Percentiles rank a stretch among this genome's conserved stretches.
phyloP scores from a whole-genome alignment of 1,140 invertebrate genomes.

The Papilio glaucus region DNA sequence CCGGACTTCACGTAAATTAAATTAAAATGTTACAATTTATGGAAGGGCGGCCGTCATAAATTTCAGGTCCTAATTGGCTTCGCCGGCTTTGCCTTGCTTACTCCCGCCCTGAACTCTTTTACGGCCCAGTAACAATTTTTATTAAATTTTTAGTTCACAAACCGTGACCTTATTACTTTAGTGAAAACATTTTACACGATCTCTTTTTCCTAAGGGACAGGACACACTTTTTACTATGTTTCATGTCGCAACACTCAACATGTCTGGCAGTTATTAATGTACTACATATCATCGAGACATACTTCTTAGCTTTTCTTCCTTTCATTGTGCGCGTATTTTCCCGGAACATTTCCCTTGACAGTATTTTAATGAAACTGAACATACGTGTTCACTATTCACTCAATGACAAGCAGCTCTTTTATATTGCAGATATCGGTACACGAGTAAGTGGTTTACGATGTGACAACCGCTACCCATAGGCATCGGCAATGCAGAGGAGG shows the following conservation, averaged over 20 bases:
- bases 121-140: constrained; percentile 53
- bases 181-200: constrained; percentile 8
- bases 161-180: constrained; percentile 23
- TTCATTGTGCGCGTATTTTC: not conserved
- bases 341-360: not conserved
- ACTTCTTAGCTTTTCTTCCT: constrained; percentile 7
- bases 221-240: not conserved
- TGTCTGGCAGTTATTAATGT: constrained; percentile 22
- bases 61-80: constrained; percentile 63
- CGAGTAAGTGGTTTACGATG: too few species aligned
- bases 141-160: constrained; percentile 45
- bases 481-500: too few species aligned
- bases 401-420: not conserved
- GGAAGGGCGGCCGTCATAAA: constrained; percentile 57
- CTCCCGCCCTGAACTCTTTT: constrained; percentile 54
- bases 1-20: constrained; percentile 49
- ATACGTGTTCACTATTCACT: not conserved
- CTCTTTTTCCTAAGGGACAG: not conserved
- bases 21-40: constrained; percentile 74
- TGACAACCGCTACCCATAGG: too few species aligned
- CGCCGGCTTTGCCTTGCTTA: constrained; percentile 43
- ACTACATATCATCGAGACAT: constrained; percentile 1
- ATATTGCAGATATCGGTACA: not conserved
- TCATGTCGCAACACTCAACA: not conserved
- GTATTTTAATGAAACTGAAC: constrained; percentile 15